Percentiles rank a stretch among this genome's conserved stretches.
Evolutionary conservation across 2,797 vertebrate genomes (phyloP).

Genomic region (Acanthis flammea): DNA sequence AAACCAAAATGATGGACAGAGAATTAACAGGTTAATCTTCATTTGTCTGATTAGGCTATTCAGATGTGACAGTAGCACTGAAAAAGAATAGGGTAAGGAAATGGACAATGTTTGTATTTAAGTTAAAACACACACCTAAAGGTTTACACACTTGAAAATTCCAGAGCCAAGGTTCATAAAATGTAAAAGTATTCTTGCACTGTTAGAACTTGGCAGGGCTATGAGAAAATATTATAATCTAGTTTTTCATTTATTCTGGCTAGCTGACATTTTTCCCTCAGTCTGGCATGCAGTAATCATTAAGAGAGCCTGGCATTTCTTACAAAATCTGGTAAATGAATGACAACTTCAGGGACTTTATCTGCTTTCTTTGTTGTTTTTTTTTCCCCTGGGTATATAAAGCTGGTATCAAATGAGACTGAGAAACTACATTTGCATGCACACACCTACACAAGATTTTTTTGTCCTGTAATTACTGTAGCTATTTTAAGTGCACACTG

Average conservation of each 20-base stretch:
- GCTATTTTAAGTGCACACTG: neutral
- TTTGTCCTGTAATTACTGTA: neutral
- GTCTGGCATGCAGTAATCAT: neutral
- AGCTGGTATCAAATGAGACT: neutral
- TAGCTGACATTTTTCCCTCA: slow-evolving; percentile 1
- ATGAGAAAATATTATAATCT: neutral
- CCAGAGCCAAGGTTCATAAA: neutral
- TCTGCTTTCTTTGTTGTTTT: neutral
- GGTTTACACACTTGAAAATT: neutral
- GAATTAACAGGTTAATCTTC: neutral
- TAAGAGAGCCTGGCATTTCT: neutral
- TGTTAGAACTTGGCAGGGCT: neutral
- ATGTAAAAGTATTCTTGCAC: neutral
- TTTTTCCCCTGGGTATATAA: neutral
- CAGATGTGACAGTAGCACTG: neutral
- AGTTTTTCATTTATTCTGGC: slow-evolving; percentile 22
- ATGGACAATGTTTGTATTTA: neutral
- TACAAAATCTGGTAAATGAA: neutral
- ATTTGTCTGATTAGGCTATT: neutral
- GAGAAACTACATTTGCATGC: neutral
- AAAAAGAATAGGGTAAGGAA: neutral
- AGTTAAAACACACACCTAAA: neutral
- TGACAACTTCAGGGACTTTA: neutral
- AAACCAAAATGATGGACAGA: neutral
- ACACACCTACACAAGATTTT: neutral